These are phyloP conservation scores for Pseudopodoces humilis DNA, from an alignment of 2,113 vertebrate genomes.

Conservation along the genomic window DNA sequence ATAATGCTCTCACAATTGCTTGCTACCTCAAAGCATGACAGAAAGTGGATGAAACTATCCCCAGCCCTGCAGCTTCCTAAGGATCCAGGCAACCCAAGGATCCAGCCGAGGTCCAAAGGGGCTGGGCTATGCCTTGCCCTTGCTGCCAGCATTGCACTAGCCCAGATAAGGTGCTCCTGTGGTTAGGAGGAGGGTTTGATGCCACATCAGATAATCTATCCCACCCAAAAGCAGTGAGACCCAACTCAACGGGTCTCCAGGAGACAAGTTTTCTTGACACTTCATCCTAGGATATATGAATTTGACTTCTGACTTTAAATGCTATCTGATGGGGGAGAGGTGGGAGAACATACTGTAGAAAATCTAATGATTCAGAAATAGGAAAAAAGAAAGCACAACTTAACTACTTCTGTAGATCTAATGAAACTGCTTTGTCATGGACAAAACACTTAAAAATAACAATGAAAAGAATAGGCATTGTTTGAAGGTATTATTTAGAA, in stretches of 20 bases:
- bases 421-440: conserved; percentile 57
- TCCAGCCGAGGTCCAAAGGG: neutral
- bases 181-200: neutral
- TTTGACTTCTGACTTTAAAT: neutral
- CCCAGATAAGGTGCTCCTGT: neutral
- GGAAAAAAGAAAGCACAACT: conserved; percentile 17
- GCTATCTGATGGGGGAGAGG: neutral
- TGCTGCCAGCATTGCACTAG: neutral
- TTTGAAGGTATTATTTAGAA: conserved; percentile 89
- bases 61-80: neutral
- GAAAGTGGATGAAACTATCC: neutral
- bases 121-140: neutral
- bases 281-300: neutral
- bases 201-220: neutral
- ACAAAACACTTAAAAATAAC: conserved; percentile 66
- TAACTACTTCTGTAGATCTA: conserved; percentile 26
- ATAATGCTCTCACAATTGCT: neutral
- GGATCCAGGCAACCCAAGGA: neutral
- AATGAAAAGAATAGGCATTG: conserved; percentile 76
- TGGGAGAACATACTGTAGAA: neutral
- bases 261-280: neutral
- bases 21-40: neutral
- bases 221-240: neutral
- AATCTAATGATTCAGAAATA: neutral
- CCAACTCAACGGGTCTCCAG: neutral